Evolutionary conservation across 2,797 vertebrate genomes (phyloP), one percentile per base, ranked within the genome.

Genomic region (Sphaeramia orbicularis): DNA sequence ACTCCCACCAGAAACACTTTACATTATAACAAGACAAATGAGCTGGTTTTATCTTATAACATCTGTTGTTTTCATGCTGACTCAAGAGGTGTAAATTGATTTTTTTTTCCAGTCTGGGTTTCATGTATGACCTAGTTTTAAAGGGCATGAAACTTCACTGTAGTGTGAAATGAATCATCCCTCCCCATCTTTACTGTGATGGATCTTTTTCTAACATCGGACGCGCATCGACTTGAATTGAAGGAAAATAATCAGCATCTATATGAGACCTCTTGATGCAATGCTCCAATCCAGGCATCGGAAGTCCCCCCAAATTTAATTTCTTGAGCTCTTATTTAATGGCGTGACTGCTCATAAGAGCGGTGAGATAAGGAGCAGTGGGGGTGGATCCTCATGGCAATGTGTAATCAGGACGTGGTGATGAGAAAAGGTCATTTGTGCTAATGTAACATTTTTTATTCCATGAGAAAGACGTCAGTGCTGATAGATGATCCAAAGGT

Each of bases 381-480:
- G 72, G 78, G 78, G 85, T n/a, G 83, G 87, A 54, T 66, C 76
- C 45, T 79, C 0, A 6, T 71, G 68, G 55, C 76, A 53, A 65
- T 18, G 69, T 74, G 76, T 38, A 90, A 89, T 86, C 88, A 85
- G 75, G 81, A 83, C 19, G 36, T 21, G 71, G 58, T 40, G 75
- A 89, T 78, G 82, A 81, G 72, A 72, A 88, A 89, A 91, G 88
- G 87, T 89, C 86, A 86, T 88, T 89, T 76, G 83, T 57, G 81
- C 74, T 87, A 86, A 81, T 87, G 86, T 47, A 83, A 86, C 72
- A 74, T 81, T 87, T 87, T 82, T 86, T 78, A 84, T 83, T 72
- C 78, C 36, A 21, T 8, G 73, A 78, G 72, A 81, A 66, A 83
- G 70, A 86, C 16, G 69, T 83, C 70, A 63, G 55, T 10, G 8